Evolutionary conservation across 37 sponge, comb jelly and placozoan genomes (phyloP).

Genomic region (Oopsacas minuta): DNA sequence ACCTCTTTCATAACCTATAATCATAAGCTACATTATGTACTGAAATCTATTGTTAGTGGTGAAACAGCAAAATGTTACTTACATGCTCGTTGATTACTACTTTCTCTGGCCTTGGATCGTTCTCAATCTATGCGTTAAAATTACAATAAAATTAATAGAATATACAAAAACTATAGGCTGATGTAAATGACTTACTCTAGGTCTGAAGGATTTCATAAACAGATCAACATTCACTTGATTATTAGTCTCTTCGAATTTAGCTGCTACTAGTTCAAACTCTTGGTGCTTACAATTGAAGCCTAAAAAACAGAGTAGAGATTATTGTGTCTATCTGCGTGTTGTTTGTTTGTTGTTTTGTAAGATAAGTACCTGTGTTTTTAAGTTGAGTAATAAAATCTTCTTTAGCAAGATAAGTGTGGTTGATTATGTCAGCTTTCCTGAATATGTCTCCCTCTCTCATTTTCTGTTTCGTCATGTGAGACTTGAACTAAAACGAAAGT

Average conservation of each 20-base stretch:
- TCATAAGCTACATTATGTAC: background rate
- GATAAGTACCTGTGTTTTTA: slow-evolving; percentile 5
- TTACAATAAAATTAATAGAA: background rate
- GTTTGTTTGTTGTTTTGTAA: background rate
- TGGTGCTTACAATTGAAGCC: background rate
- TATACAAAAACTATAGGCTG: background rate
- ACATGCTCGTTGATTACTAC: slow-evolving; percentile 11
- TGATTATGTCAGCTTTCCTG: slow-evolving; percentile 8
- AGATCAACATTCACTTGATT: slow-evolving; percentile 7
- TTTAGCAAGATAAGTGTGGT: background rate
- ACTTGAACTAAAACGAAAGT: background rate
- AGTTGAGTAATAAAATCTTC: background rate
- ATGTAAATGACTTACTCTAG: background rate
- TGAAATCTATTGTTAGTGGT: background rate
- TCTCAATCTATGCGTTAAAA: background rate
- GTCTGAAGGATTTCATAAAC: slow-evolving; percentile 14
- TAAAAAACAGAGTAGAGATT: too few relatives aligned
- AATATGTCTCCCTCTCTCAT: slow-evolving; percentile 1
- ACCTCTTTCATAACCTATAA: background rate
- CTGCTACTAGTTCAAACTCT: slow-evolving; percentile 8
- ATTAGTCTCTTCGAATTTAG: background rate
- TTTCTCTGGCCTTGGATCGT: background rate
- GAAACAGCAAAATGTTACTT: background rate
- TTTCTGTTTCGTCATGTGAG: background rate
- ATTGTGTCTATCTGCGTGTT: background rate